A percentile compares a stretch with the other conserved stretches of the same genome.
Conservation (phyloP, 1,140 invertebrate species). For the Portunus trituberculatus region DNA sequence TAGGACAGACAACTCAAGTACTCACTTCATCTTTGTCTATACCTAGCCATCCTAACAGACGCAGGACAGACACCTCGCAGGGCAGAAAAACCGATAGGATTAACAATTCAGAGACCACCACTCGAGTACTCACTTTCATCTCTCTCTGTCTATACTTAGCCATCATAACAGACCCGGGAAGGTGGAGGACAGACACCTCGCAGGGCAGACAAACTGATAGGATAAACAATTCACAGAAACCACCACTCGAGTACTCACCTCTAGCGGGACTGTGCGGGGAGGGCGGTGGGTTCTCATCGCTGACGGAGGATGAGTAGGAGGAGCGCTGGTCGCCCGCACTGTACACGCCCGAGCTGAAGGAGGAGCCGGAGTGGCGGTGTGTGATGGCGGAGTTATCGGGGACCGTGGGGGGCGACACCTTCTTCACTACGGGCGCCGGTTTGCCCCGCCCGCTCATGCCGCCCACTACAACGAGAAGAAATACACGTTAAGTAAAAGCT, state of each 20-base stretch:
- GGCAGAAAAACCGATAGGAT: too few species aligned
- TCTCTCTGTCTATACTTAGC: too few species aligned
- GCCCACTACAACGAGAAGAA: conserved; percentile 84
- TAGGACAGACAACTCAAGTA: too few species aligned
- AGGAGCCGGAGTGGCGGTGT: conserved; percentile 85
- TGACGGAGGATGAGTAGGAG: conserved; percentile 78
- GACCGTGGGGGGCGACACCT: conserved; percentile 90
- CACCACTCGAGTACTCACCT: conserved; percentile 41
- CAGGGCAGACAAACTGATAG: too few species aligned
- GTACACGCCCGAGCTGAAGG: conserved; percentile 88
- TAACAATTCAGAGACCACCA: too few species aligned
- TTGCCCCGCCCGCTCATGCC: conserved; percentile 90
- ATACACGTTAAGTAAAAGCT: neutral
- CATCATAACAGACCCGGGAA: too few species aligned
- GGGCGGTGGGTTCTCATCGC: conserved; percentile 77
- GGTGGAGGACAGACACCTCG: too few species aligned
- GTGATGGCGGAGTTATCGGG: conserved; percentile 82
- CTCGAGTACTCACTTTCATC: too few species aligned
- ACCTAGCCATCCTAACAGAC: too few species aligned
- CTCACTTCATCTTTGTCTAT: too few species aligned
- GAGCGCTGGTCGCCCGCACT: conserved; percentile 86
- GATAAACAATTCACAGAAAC: too few species aligned
- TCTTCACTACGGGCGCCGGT: conserved; percentile 86
- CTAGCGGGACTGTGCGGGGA: conserved; percentile 68
- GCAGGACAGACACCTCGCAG: too few species aligned